phyloP scores from a whole-genome alignment of 2,888 invertebrate species.

The Coleophora deauratella region DNA sequence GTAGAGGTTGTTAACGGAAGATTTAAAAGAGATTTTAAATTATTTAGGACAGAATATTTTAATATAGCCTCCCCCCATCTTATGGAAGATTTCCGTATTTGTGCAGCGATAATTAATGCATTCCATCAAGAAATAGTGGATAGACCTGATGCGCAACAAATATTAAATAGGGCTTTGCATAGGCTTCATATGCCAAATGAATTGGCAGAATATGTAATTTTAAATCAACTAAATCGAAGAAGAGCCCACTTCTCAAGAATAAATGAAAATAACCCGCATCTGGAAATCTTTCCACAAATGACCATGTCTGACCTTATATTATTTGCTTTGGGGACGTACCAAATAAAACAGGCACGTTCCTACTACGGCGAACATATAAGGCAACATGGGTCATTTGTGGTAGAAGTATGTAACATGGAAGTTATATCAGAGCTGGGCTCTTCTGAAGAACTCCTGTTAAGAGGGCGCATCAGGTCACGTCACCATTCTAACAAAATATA shows the following conservation, averaged over 20 bases:
- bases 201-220: slow-evolving; percentile 1
- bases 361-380: slow-evolving; percentile 16
- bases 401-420: background rate
- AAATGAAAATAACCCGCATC: background rate
- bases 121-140: slow-evolving; percentile 9
- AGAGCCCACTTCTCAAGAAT: slow-evolving; percentile 1
- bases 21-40: slow-evolving; percentile 12
- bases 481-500: slow-evolving; percentile 9
- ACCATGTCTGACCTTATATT: slow-evolving; percentile 9
- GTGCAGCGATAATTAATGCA: slow-evolving; percentile 4
- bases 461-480: slow-evolving; percentile 7
- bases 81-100: background rate
- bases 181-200: background rate
- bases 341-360: slow-evolving; percentile 12
- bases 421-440: background rate
- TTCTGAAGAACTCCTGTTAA: slow-evolving; percentile 1
- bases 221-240: slow-evolving; percentile 1
- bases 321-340: slow-evolving; percentile 7
- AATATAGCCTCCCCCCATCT: slow-evolving; percentile 2
- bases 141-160: slow-evolving; percentile 3
- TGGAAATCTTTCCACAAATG: slow-evolving; percentile 1
- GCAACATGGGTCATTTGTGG: background rate
- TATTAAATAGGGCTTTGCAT: slow-evolving; percentile 5
- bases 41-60: slow-evolving; percentile 10
- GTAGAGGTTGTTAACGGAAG: slow-evolving; percentile 10